Percentiles rank a stretch among this genome's conserved stretches.
These are phyloP conservation scores for Allacma fusca DNA, from an alignment of 2,888 invertebrate genomes.

Conservation along the genomic window DNA sequence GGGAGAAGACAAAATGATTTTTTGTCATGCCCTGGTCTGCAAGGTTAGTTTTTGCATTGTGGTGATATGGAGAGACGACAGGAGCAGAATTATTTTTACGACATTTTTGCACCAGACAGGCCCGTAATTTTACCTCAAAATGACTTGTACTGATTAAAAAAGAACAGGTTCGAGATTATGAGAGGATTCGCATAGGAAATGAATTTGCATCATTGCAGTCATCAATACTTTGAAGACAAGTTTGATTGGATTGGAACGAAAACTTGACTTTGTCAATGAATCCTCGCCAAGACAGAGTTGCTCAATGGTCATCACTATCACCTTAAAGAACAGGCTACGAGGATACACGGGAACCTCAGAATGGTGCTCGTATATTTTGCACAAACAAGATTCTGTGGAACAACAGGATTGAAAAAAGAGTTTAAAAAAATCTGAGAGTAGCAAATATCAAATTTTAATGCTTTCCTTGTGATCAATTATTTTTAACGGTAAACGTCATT, in stretches of 20 bases:
- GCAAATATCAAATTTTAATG: neutral
- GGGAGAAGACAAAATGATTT: no score
- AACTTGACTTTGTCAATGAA: conserved; percentile 7
- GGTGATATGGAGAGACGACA: neutral
- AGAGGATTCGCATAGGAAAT: neutral
- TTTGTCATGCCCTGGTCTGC: neutral
- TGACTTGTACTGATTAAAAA: conserved; percentile 10
- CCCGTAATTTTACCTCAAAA: neutral
- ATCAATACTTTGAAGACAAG: neutral
- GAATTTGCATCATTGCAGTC: neutral
- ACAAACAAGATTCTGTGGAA: neutral
- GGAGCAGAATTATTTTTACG: neutral
- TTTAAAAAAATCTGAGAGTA: neutral
- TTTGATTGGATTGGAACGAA: neutral
- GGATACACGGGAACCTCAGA: neutral
- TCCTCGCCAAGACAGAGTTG: neutral
- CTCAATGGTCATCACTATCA: neutral
- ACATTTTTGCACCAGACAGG: neutral
- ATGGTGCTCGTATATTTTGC: neutral
- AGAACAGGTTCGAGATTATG: conserved; percentile 12
- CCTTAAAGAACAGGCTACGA: neutral
- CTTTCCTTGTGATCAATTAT: neutral
- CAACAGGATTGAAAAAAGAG: neutral
- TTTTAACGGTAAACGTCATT: neutral
- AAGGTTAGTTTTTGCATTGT: neutral